These are phyloP conservation scores for Sphenopsis melanotis DNA, from an alignment of 2,797 vertebrate genomes.

Conservation along the genomic window DNA sequence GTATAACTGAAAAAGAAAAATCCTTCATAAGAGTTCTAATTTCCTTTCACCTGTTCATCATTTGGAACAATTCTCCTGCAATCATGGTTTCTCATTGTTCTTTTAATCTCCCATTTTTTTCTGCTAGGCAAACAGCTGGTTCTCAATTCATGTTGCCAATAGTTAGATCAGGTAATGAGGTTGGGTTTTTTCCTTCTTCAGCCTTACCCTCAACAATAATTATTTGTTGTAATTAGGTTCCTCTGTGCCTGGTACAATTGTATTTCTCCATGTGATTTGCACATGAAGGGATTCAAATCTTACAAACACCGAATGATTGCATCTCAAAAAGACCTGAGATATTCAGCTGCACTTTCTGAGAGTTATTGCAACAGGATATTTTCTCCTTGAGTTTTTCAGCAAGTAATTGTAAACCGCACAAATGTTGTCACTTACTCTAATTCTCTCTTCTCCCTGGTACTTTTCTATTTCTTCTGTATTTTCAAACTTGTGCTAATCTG, in stretches of 20 bases:
- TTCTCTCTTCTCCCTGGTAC: background rate
- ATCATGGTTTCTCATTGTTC: background rate
- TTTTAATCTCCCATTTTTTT: background rate
- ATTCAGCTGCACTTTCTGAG: background rate
- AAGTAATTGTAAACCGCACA: background rate
- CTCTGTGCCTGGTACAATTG: background rate
- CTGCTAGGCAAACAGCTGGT: background rate
- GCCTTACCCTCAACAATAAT: background rate
- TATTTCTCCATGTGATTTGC: background rate
- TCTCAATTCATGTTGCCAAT: background rate
- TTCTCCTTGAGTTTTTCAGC: background rate
- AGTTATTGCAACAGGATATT: background rate
- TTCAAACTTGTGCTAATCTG: background rate
- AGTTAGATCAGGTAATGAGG: background rate
- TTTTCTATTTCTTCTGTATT: background rate
- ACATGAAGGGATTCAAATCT: constrained; percentile 16
- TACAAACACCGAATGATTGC: background rate
- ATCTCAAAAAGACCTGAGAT: background rate
- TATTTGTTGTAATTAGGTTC: background rate
- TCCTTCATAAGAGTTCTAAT: background rate
- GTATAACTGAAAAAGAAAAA: background rate
- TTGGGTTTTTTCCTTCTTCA: background rate
- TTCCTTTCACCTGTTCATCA: background rate
- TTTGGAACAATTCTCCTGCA: background rate
- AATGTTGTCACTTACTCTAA: background rate